These are phyloP conservation scores for Dichetophora obliterata DNA, from an alignment of 2,888 invertebrate species.

Conservation along the genomic window DNA sequence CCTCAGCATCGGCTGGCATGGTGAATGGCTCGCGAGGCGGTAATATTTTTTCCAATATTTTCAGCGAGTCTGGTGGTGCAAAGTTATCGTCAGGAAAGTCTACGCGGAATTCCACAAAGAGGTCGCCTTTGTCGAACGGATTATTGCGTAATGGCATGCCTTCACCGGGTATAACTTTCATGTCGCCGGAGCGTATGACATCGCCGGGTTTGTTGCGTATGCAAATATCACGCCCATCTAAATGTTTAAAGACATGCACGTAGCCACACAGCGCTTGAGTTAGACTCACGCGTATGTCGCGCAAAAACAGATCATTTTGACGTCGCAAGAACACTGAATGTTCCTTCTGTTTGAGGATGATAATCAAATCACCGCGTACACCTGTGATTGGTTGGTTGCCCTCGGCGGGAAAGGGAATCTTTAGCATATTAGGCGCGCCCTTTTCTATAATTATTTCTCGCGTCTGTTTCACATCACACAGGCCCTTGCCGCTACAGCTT, in stretches of 20 bases:
- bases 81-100: constrained; percentile 88
- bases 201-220: constrained; percentile 84
- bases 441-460: constrained; percentile 90
- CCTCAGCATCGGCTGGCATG: constrained; percentile 85
- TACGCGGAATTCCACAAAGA: constrained; percentile 89
- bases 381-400: constrained; percentile 91
- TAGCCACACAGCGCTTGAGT: constrained; percentile 95
- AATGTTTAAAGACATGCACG: constrained; percentile 84
- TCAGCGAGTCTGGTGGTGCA: constrained; percentile 76
- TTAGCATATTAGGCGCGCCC: constrained; percentile 89
- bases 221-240: constrained; percentile 88
- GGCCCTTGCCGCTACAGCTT: constrained; percentile 86
- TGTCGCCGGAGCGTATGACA: constrained; percentile 85
- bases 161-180: constrained; percentile 84
- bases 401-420: constrained; percentile 87
- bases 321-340: constrained; percentile 85
- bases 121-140: constrained; percentile 88
- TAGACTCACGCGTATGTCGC: constrained; percentile 79
- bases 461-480: constrained; percentile 84
- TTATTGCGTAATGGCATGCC: constrained; percentile 92
- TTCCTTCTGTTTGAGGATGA: constrained; percentile 84
- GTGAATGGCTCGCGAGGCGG: constrained; percentile 79
- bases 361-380: constrained; percentile 90
- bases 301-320: constrained; percentile 80
- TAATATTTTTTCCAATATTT: constrained; percentile 80